Percentiles rank a stretch among this genome's conserved stretches.
phyloP scores from a whole-genome alignment of 2,888 invertebrate species.

The Idaea straminata region DNA sequence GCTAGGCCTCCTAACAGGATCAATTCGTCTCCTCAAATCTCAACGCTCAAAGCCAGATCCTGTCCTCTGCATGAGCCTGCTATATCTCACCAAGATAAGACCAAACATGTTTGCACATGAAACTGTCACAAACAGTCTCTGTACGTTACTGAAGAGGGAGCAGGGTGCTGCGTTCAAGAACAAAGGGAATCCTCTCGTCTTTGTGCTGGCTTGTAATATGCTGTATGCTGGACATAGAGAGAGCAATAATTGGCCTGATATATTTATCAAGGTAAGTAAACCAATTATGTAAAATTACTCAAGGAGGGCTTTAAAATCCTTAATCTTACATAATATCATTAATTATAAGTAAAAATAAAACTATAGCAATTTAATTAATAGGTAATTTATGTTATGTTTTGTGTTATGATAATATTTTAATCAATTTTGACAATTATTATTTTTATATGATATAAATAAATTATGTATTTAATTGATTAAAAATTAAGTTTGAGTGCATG shows the following conservation, averaged over 20 bases:
- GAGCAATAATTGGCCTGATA: conserved; percentile 93
- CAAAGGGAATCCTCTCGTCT: conserved; percentile 89
- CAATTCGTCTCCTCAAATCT: conserved; percentile 88
- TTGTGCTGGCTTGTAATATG: conserved; percentile 91
- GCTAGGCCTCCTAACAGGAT: conserved; percentile 90
- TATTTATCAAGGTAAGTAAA: conserved; percentile 88
- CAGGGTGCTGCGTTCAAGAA: conserved; percentile 85
- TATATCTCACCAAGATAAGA: conserved; percentile 89
- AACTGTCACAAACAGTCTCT: conserved; percentile 87
- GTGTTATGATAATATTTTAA: no score
- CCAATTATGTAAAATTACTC: neutral
- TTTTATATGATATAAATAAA: no score
- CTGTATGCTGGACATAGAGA: conserved; percentile 90
- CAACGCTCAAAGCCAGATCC: conserved; percentile 92
- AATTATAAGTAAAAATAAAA: no score
- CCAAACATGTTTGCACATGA: conserved; percentile 89
- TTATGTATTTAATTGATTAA: no score
- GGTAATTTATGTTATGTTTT: no score
- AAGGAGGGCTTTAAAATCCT: no score
- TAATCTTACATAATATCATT: no score
- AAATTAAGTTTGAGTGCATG: no score
- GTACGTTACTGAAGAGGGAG: conserved; percentile 90
- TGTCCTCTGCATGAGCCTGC: conserved; percentile 86
- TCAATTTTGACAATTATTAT: no score
- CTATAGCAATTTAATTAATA: no score